A percentile compares a stretch with the other conserved stretches of the same genome.
Conservation (phyloP, 2,888 invertebrate genomes). For the Trichacis sp. region DNA sequence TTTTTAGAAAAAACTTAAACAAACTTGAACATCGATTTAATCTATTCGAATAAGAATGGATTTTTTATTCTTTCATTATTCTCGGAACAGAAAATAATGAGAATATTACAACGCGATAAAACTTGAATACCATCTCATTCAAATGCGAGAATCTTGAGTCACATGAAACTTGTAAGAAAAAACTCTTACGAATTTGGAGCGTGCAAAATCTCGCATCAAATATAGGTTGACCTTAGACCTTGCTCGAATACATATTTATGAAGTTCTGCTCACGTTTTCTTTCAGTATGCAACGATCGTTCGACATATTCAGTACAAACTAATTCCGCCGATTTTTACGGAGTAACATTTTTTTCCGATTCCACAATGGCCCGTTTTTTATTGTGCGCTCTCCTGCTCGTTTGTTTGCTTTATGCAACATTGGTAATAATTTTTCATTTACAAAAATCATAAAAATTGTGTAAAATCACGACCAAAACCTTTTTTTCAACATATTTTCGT, state of each 20-base stretch:
- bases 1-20: too few relatives aligned
- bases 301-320: neutral
- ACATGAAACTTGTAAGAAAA: neutral
- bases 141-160: neutral
- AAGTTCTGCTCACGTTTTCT: slow-evolving; percentile 3
- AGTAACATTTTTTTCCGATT: neutral
- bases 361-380: slow-evolving; percentile 51
- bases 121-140: too few relatives aligned
- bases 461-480: too few relatives aligned
- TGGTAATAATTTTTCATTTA: too few relatives aligned
- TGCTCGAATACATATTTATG: neutral
- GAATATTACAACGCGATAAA: too few relatives aligned
- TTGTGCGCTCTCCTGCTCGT: slow-evolving; percentile 42
- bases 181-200: neutral
- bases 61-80: too few relatives aligned
- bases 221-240: slow-evolving; percentile 6
- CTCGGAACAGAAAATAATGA: too few relatives aligned
- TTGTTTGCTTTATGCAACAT: slow-evolving; percentile 42
- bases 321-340: too few relatives aligned
- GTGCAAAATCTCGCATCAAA: neutral
- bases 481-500: too few relatives aligned
- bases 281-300: slow-evolving; percentile 33
- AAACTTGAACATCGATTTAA: too few relatives aligned
- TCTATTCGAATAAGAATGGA: too few relatives aligned
- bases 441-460: too few relatives aligned